These are phyloP conservation scores for Numenius arquata DNA, from an alignment of 2,113 vertebrate species.

Conservation along the genomic window DNA sequence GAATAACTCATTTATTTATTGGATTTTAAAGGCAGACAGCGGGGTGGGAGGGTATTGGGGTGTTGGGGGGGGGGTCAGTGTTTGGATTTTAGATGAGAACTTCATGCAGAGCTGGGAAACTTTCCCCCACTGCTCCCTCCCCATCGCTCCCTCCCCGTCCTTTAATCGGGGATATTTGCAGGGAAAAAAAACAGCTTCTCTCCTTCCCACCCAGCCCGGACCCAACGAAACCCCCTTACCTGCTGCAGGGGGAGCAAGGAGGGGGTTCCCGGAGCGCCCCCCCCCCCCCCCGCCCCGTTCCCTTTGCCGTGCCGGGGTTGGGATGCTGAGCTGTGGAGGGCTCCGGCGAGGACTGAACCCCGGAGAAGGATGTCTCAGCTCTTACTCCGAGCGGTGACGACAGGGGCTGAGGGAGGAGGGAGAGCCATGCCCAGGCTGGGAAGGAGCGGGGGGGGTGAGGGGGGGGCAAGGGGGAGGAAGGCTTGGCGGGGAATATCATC, in stretches of 20 bases:
- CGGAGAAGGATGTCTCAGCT: neutral
- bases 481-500: neutral
- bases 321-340: neutral
- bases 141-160: accelerated
- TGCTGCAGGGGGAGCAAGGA: neutral
- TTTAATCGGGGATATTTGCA: neutral
- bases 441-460: neutral
- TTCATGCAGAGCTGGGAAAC: neutral
- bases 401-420: neutral
- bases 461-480: neutral
- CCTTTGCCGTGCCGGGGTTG: neutral
- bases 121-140: neutral
- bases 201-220: neutral
- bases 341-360: neutral
- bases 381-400: neutral
- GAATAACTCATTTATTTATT: neutral
- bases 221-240: neutral
- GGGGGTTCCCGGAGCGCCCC: neutral
- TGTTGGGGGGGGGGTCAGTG: too few species aligned
- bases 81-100: neutral
- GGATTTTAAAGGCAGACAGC: neutral
- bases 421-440: neutral
- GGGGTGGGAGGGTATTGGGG: too few species aligned
- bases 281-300: too few species aligned
- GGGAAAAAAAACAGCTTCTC: too few species aligned